These are phyloP conservation scores for Amiota minor DNA, from an alignment of 2,888 invertebrate species.

Conservation along the genomic window DNA sequence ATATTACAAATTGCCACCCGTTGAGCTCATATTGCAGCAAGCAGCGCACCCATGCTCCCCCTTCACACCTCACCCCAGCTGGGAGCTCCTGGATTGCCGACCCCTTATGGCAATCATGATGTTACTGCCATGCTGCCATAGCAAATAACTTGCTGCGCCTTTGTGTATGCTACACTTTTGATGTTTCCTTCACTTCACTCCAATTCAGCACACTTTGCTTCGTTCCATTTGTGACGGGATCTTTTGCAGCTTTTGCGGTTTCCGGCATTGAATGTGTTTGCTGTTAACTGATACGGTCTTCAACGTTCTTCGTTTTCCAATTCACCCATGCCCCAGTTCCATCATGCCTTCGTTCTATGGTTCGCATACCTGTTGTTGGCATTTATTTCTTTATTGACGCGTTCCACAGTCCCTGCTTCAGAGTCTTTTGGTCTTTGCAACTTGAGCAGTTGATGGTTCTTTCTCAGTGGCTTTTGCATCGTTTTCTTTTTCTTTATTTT, in stretches of 20 bases:
- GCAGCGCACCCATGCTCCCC: background rate
- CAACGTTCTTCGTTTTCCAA: background rate
- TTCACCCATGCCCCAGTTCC: background rate
- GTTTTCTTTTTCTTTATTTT: background rate
- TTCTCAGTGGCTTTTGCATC: constrained; percentile 18
- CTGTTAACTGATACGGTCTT: constrained; percentile 26
- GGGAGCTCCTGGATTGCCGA: background rate
- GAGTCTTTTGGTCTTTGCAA: background rate
- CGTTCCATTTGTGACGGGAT: background rate
- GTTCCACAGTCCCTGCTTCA: background rate
- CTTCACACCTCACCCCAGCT: background rate
- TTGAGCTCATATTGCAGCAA: constrained; percentile 21
- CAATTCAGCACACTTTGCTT: background rate
- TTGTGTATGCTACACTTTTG: constrained; percentile 28
- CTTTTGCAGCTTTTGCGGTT: constrained; percentile 19
- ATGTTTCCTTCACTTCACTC: constrained; percentile 12
- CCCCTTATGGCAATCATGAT: background rate
- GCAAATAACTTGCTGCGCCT: constrained; percentile 28
- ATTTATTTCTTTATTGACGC: constrained; percentile 13
- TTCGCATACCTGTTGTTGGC: constrained; percentile 27
- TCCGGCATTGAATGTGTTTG: constrained; percentile 28
- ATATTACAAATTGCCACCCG: constrained; percentile 47
- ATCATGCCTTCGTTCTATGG: background rate
- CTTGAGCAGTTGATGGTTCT: constrained; percentile 9
- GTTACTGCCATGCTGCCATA: constrained; percentile 4